Percentiles rank a stretch among this genome's conserved stretches.
Conservation (phyloP, 2,113 vertebrate species). For the Callocephalon fimbriatum region DNA sequence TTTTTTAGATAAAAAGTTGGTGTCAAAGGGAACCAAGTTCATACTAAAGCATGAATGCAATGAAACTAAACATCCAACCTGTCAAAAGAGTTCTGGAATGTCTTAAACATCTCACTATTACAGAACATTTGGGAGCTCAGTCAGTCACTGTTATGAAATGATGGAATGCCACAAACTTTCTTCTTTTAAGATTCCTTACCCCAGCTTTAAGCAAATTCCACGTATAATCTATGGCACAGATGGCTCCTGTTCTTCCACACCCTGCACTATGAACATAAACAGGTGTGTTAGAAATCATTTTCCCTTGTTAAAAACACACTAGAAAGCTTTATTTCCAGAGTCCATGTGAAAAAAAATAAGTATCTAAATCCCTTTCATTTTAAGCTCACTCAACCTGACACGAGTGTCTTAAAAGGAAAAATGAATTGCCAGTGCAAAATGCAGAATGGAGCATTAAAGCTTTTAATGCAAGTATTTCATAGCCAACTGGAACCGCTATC, state of each 20-base stretch:
- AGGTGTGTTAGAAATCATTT: not conserved
- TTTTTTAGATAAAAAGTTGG: not conserved
- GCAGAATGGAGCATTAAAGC: not conserved
- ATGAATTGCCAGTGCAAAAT: not conserved
- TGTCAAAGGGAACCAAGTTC: not conserved
- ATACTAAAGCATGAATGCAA: not conserved
- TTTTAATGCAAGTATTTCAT: not conserved
- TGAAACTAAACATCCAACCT: not conserved
- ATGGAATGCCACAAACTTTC: not conserved
- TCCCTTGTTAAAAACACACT: not conserved
- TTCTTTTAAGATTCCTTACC: slow-evolving; percentile 79
- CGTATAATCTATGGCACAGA: slow-evolving; percentile 99
- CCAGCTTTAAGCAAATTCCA: slow-evolving; percentile 99
- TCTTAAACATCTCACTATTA: not conserved
- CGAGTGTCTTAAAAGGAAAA: not conserved
- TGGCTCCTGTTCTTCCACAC: slow-evolving; percentile 97
- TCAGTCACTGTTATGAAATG: not conserved
- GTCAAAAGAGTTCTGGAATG: not conserved
- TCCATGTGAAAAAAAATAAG: rapidly evolving
- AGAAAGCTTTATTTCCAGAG: not conserved
- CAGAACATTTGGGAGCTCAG: not conserved
- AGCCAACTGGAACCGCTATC: not conserved
- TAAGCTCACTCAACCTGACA: not conserved
- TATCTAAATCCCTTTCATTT: not conserved
- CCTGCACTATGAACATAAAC: slow-evolving; percentile 88